A percentile compares a stretch with the other conserved stretches of the same genome.
Evolutionary conservation across 1,140 invertebrate genomes (phyloP).

Genomic region (Diabrotica undecimpunctata): DNA sequence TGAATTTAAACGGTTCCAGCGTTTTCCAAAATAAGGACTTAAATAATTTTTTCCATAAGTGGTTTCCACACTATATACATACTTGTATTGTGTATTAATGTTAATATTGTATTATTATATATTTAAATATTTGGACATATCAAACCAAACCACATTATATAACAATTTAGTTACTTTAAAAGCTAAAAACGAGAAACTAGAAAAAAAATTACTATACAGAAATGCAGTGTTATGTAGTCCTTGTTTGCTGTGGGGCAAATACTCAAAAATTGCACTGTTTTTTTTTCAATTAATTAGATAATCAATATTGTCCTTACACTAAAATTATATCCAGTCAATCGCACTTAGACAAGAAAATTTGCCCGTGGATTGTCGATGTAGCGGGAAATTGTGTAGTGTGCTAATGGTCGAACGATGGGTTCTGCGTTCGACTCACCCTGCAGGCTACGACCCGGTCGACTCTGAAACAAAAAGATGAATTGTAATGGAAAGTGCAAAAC

Average conservation of each 20-base stretch:
- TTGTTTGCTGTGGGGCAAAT: background rate
- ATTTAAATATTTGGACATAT: too few species aligned
- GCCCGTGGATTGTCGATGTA: conserved; percentile 29
- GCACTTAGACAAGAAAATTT: conserved; percentile 7
- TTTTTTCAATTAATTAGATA: conserved; percentile 5
- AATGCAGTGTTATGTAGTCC: too few species aligned
- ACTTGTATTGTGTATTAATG: too few species aligned
- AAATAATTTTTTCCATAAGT: too few species aligned
- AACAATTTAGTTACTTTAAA: too few species aligned
- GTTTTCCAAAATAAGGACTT: too few species aligned
- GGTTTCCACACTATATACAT: too few species aligned
- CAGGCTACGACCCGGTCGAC: conserved; percentile 45
- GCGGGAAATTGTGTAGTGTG: conserved; percentile 30
- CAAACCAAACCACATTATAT: too few species aligned
- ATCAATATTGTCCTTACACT: conserved; percentile 18
- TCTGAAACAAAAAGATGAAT: conserved; percentile 35
- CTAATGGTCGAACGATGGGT: conserved; percentile 44
- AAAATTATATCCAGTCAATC: conserved; percentile 6
- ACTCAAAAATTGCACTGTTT: conserved; percentile 10
- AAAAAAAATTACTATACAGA: too few species aligned
- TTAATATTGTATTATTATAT: too few species aligned
- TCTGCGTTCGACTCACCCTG: conserved; percentile 46
- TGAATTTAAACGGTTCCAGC: too few species aligned
- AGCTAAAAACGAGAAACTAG: too few species aligned
- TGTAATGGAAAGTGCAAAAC: background rate